Percentiles rank a stretch among this genome's conserved stretches.
Conservation (phyloP, 2,888 invertebrate genomes). For the Eumerus sabulonum region DNA sequence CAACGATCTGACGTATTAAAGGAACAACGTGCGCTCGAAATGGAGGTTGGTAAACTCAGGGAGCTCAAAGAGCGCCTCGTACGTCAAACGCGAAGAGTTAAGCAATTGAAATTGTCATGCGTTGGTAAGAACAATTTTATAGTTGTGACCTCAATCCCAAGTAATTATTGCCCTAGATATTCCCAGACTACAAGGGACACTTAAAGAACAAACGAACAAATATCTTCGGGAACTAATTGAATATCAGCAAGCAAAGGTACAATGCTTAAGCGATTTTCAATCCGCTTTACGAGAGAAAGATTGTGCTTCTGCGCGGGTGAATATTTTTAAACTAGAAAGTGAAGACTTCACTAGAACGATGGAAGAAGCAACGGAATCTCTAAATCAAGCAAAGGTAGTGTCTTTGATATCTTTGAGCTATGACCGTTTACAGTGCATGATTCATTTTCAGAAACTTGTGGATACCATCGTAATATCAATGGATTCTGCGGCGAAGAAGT, state of each 20-base stretch:
- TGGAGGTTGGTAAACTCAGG: slow-evolving; percentile 67
- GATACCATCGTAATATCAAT: slow-evolving; percentile 77
- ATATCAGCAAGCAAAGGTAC: slow-evolving; percentile 73
- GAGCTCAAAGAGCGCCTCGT: slow-evolving; percentile 63
- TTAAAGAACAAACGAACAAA: slow-evolving; percentile 68
- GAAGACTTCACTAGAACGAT: slow-evolving; percentile 70
- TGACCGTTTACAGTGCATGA: background rate
- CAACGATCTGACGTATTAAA: slow-evolving; percentile 72
- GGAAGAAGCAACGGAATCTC: slow-evolving; percentile 70
- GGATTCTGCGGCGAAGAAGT: slow-evolving; percentile 77
- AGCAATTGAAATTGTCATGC: slow-evolving; percentile 50
- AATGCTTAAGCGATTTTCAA: slow-evolving; percentile 72
- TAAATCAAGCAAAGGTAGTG: slow-evolving; percentile 73
- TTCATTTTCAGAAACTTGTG: slow-evolving; percentile 75
- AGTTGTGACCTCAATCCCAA: background rate
- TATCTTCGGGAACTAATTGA: slow-evolving; percentile 73
- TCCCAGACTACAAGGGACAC: slow-evolving; percentile 73
- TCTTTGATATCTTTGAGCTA: background rate
- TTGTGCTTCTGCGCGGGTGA: slow-evolving; percentile 71
- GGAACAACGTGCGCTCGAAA: slow-evolving; percentile 73
- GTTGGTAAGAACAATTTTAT: slow-evolving; percentile 16
- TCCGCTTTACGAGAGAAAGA: slow-evolving; percentile 72
- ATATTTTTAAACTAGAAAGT: slow-evolving; percentile 72
- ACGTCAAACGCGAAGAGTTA: slow-evolving; percentile 55
- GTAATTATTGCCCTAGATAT: slow-evolving; percentile 69